Evolutionary conservation across 2,888 invertebrate species (phyloP).

Genomic region (Heliconius hortense): DNA sequence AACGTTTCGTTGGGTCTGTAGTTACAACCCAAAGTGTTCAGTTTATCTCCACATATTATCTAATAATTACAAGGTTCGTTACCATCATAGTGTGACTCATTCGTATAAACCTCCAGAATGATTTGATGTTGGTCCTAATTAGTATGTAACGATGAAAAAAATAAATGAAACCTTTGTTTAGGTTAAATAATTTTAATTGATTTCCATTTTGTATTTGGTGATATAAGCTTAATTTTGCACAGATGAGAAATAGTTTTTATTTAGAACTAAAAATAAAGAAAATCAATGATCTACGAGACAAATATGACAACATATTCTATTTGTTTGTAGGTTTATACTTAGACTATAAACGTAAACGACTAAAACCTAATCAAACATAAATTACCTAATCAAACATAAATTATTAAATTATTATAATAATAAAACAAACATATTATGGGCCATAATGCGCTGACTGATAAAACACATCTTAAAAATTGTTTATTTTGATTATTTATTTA

Average conservation of each 20-base stretch:
- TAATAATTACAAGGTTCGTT: no score
- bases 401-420: no score
- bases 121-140: constrained; percentile 1
- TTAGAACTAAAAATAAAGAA: background rate
- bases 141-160: no score
- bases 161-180: background rate
- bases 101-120: background rate
- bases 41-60: no score
- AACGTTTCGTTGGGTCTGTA: no score
- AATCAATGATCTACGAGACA: background rate
- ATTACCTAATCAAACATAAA: no score
- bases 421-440: no score
- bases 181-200: no score
- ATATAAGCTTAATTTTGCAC: no score
- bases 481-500: background rate
- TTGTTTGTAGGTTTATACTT: constrained; percentile 1
- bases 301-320: background rate
- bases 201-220: no score
- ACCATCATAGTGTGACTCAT: no score
- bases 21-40: no score
- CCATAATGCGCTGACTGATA: background rate
- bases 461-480: background rate
- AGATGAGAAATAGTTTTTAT: background rate
- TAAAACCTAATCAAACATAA: background rate
- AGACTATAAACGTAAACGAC: background rate